Base-by-base conservation (phyloP, 2,113 vertebrate genomes). In the Petrocephalus zakoni region DNA sequence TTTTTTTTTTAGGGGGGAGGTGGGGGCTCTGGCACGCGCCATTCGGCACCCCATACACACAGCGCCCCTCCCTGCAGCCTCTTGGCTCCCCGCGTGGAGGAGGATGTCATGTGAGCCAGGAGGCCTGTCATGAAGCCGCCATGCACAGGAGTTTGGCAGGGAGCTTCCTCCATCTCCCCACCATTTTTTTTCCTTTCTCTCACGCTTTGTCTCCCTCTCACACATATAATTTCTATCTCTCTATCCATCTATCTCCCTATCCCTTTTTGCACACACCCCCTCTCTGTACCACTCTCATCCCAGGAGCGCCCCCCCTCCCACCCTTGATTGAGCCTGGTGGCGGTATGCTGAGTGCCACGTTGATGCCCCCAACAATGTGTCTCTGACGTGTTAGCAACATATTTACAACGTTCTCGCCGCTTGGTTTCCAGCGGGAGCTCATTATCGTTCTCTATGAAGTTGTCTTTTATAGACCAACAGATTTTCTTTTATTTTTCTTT, bases 371-470 rank as follows among this genome's bases (percentile, higher is more conserved):
- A 25, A 78, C 87, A 51, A 78, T 75, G 49, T 78, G 64, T 78
- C 68, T 53, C 64, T 37, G 46, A 53, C 47, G 64, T 78, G 51
- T 78, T 75, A 52, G 25, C 87, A 83, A 84, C 88, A 56, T 83
- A 55, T 88, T 25, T 87, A 84, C 34, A 56, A 90, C 58, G 42
- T 53, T 49, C 10, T 78, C 52, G 42, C 75, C 42, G 22, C 83
- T 91, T 87, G 64, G 85, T 88, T 90, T 29, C 94, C 92, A 82
- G 87, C 82, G 92, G 93, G 93, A 93, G 92, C 93, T 95, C 94
- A 94, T 94, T 95, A 94, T 94, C 91, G 88, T 92, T 34, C 93
- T 91, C 91, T 92, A 93, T 93, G 93, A 93, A 93, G 92, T 92
- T 92, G 91, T 93, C 92, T 93, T 89, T 92, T 89, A 91, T 91